Conservation (phyloP, 2,888 invertebrate genomes). For the Hirtodrosophila cameraria region DNA sequence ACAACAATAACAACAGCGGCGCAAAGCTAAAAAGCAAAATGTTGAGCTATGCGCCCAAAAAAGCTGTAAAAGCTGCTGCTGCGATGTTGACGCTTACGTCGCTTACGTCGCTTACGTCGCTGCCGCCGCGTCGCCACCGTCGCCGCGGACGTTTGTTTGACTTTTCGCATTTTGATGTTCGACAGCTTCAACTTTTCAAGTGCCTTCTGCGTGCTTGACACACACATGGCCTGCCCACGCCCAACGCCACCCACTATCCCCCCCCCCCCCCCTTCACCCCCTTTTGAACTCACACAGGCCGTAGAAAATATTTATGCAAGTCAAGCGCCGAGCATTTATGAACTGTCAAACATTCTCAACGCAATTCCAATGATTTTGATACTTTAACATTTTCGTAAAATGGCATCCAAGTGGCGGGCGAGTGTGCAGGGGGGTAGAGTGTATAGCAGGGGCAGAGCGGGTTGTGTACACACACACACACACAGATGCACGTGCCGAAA, state of each 20-base stretch:
- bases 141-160: conserved; percentile 73
- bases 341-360: conserved; percentile 82
- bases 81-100: not conserved
- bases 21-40: conserved; percentile 49
- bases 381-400: conserved; percentile 82
- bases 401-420: conserved; percentile 61
- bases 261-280: not conserved
- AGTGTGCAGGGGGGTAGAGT: not conserved
- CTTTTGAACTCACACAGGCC: conserved; percentile 51
- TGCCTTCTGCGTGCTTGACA: conserved; percentile 38
- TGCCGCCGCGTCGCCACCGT: conserved; percentile 19
- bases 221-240: not conserved
- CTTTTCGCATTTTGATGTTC: conserved; percentile 76
- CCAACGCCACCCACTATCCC: not conserved
- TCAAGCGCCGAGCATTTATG: conserved; percentile 80
- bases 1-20: conserved; percentile 15
- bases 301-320: conserved; percentile 81
- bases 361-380: conserved; percentile 82
- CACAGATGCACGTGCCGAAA: conserved; percentile 34
- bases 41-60: conserved; percentile 60
- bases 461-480: conserved; percentile 19
- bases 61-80: conserved; percentile 56
- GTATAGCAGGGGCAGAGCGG: conserved; percentile 2
- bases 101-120: not conserved
- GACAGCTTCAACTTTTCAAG: conserved; percentile 72